These are phyloP conservation scores for Mionectes macconnelli DNA, from an alignment of 2,113 vertebrate species.

Conservation along the genomic window DNA sequence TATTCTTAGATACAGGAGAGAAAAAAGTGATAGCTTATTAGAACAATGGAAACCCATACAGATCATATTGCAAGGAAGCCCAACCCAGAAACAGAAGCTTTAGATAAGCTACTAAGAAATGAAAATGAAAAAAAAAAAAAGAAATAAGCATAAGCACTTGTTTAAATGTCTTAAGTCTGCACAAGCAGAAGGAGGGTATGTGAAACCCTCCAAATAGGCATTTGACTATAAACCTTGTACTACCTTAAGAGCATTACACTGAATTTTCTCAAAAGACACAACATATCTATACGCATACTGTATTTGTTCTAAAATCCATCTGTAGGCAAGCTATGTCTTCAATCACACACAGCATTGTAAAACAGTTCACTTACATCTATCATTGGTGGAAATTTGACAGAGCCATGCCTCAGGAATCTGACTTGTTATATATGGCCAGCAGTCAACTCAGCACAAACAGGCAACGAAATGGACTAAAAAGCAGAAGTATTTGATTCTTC, in stretches of 20 bases:
- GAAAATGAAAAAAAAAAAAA: background rate
- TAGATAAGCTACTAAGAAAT: background rate
- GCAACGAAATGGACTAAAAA: background rate
- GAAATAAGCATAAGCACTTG: background rate
- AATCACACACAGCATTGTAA: background rate
- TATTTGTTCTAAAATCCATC: background rate
- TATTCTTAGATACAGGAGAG: conserved; percentile 5
- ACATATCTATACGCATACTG: background rate
- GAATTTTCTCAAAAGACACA: background rate
- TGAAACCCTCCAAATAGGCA: background rate
- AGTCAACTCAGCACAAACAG: accelerated
- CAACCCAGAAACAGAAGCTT: background rate
- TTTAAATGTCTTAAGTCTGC: background rate
- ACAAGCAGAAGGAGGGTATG: background rate
- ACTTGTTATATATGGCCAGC: background rate
- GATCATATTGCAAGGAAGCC: background rate
- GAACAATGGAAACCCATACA: background rate
- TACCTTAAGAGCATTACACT: background rate
- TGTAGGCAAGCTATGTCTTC: background rate
- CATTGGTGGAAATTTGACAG: background rate
- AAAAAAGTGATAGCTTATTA: background rate
- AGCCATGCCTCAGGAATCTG: background rate
- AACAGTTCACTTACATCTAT: background rate
- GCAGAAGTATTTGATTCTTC: background rate
- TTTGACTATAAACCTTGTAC: background rate